phyloP scores from a whole-genome alignment of 2,113 vertebrate genomes.

The Rhipidura dahli region DNA sequence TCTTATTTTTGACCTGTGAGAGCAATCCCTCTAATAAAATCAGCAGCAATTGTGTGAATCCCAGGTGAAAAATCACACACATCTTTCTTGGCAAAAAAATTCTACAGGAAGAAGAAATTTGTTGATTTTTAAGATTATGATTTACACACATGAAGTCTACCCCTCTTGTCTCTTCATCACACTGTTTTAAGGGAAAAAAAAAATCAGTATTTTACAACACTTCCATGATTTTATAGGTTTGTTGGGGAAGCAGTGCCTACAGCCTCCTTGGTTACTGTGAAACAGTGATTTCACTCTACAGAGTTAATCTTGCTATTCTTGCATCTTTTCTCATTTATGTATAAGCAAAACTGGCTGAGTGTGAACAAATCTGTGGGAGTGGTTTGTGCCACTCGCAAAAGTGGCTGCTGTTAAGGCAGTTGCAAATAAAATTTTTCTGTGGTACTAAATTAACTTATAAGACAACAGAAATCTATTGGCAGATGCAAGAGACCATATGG shows the following conservation, averaged over 20 bases:
- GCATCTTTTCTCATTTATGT: background rate
- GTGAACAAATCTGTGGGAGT: background rate
- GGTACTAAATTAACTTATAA: background rate
- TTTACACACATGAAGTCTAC: background rate
- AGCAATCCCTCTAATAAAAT: background rate
- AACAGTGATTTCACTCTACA: background rate
- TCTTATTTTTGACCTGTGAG: background rate
- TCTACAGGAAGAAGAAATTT: background rate
- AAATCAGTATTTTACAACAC: background rate
- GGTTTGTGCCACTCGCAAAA: background rate
- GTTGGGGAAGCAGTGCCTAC: background rate
- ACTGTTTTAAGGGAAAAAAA: background rate
- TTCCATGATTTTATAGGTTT: background rate
- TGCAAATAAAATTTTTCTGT: background rate
- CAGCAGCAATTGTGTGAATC: background rate
- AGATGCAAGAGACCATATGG: background rate
- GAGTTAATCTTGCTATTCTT: background rate
- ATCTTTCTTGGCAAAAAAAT: background rate
- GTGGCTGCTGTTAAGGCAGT: background rate
- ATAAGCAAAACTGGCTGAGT: background rate
- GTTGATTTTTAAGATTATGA: background rate
- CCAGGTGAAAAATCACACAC: background rate
- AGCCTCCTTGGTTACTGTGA: background rate
- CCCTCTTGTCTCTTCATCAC: background rate
- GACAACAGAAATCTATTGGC: background rate